These are phyloP conservation scores for Gouania willdenowi DNA, from an alignment of 2,797 vertebrate species.

Conservation along the genomic window DNA sequence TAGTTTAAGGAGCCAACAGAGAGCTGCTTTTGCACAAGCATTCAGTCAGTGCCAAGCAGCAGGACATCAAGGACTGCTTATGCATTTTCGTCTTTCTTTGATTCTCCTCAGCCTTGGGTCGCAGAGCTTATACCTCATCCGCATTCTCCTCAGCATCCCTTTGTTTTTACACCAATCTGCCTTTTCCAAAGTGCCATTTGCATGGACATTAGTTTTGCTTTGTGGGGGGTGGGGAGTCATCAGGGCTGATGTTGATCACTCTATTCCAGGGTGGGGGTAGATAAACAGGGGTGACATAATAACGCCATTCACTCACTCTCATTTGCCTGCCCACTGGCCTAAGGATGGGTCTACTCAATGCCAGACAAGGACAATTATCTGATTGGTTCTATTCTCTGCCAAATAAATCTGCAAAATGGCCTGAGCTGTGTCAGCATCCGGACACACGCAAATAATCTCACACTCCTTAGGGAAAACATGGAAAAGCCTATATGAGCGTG, in stretches of 20 bases:
- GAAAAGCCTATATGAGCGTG: constrained; percentile 8
- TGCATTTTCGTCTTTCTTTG: constrained; percentile 27
- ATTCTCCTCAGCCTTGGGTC: constrained; percentile 15
- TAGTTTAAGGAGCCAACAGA: not conserved
- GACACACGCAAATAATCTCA: constrained; percentile 19
- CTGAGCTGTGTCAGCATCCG: constrained; percentile 66
- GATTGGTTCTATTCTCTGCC: constrained; percentile 73
- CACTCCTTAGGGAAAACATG: constrained; percentile 3
- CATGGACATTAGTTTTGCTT: constrained; percentile 60
- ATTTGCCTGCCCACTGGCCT: constrained; percentile 64
- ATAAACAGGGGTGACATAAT: constrained; percentile 68
- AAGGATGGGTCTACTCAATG: constrained; percentile 72
- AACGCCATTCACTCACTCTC: constrained; percentile 69
- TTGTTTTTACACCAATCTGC: constrained; percentile 31
- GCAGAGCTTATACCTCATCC: constrained; percentile 11
- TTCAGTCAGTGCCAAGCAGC: constrained; percentile 8
- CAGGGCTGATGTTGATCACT: constrained; percentile 63
- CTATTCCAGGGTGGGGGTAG: constrained; percentile 60
- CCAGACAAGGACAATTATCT: constrained; percentile 80
- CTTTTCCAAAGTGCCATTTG: constrained; percentile 61
- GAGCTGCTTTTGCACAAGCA: not conserved
- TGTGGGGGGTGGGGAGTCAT: constrained; percentile 53
- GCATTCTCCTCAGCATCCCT: constrained; percentile 5
- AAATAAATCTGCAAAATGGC: constrained; percentile 67
- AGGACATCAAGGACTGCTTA: constrained; percentile 29